Conservation (phyloP, 2,888 invertebrate genomes). For the Volucella zonaria region DNA sequence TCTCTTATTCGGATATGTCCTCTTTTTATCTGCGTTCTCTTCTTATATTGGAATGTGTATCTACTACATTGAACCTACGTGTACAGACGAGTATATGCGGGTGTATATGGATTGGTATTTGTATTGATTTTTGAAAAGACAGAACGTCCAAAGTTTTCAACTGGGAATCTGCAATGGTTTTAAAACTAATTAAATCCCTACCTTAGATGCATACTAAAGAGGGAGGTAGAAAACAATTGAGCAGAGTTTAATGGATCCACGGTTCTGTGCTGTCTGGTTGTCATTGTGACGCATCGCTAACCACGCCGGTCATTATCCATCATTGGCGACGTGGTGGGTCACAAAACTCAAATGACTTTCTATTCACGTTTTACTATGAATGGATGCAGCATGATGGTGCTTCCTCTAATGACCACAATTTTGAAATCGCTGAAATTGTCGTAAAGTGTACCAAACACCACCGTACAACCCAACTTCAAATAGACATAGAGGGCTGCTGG, state of each 20-base stretch:
- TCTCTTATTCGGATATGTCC: slow-evolving; percentile 32
- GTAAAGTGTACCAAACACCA: slow-evolving; percentile 3
- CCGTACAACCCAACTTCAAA: background rate
- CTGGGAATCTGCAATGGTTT: slow-evolving; percentile 16
- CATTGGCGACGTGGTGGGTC: slow-evolving; percentile 13
- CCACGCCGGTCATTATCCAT: slow-evolving; percentile 55
- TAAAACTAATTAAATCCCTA: slow-evolving; percentile 54
- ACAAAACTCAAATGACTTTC: slow-evolving; percentile 27
- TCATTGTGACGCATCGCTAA: slow-evolving; percentile 58
- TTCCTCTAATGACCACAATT: slow-evolving; percentile 38
- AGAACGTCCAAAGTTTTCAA: slow-evolving; percentile 12
- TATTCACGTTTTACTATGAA: background rate
- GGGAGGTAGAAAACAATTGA: slow-evolving; percentile 36
- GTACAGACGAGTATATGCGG: too few relatives aligned
- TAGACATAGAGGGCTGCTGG: background rate
- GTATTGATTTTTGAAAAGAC: slow-evolving; percentile 17
- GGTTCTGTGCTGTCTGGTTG: slow-evolving; percentile 40
- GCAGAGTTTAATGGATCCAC: slow-evolving; percentile 41
- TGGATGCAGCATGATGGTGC: slow-evolving; percentile 25
- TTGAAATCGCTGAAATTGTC: slow-evolving; percentile 1
- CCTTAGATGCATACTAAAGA: slow-evolving; percentile 49
- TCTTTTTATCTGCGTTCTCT: background rate
- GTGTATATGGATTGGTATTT: background rate
- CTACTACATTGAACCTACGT: background rate
- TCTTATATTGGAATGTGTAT: background rate